Evolutionary conservation across 1,140 invertebrate species (phyloP).

Genomic region (Heliothis virescens): DNA sequence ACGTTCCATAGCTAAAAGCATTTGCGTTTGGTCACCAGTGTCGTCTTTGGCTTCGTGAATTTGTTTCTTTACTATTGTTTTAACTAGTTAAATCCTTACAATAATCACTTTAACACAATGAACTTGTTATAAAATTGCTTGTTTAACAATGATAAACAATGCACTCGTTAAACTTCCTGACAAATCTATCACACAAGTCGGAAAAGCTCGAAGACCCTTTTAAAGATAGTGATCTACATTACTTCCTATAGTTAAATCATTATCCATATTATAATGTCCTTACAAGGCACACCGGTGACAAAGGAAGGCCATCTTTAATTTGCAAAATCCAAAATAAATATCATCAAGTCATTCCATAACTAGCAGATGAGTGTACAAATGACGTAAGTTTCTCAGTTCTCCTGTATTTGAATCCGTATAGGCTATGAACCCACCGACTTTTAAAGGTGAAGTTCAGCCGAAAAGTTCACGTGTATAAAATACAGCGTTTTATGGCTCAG

Average conservation of each 20-base stretch:
- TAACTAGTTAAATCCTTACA: background rate
- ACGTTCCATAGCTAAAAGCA: slow-evolving; percentile 38
- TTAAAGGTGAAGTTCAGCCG: slow-evolving; percentile 48
- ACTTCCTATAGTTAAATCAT: slow-evolving; percentile 2
- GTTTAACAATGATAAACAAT: slow-evolving; percentile 15
- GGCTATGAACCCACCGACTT: slow-evolving; percentile 17
- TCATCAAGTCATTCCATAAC: slow-evolving; percentile 17
- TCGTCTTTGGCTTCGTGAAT: background rate
- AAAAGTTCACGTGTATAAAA: slow-evolving; percentile 50
- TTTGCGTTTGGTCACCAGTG: background rate
- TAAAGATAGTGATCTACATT: background rate
- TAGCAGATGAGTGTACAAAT: slow-evolving; percentile 12
- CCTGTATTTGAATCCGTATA: slow-evolving; percentile 20
- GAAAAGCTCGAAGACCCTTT: slow-evolving; percentile 24
- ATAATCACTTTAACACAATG: background rate
- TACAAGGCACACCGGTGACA: background rate
- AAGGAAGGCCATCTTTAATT: slow-evolving; percentile 5
- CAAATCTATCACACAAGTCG: slow-evolving; percentile 30
- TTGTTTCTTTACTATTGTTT: background rate
- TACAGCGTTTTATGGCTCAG: slow-evolving; percentile 6
- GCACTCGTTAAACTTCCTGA: slow-evolving; percentile 30
- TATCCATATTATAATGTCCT: background rate
- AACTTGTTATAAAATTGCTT: background rate
- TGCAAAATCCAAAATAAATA: background rate
- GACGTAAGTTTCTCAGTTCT: slow-evolving; percentile 6